Conservation (phyloP, 2,797 vertebrate genomes). For the Aplochiton taeniatus region DNA sequence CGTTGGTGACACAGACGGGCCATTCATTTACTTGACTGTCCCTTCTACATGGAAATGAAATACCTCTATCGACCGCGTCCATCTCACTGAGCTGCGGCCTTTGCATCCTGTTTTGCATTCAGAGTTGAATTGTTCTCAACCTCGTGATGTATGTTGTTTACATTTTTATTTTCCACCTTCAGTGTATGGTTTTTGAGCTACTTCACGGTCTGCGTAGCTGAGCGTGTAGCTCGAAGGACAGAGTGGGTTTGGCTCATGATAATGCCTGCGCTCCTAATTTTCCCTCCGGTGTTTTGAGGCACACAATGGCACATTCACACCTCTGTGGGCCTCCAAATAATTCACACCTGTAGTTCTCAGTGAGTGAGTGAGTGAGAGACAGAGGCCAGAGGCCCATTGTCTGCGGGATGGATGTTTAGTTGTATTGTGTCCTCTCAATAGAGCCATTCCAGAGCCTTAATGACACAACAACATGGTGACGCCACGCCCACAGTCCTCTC, state of each 20-base stretch:
- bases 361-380: constrained; percentile 22
- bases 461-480: constrained; percentile 32
- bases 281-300: constrained; percentile 18
- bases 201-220: not conserved
- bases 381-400: constrained; percentile 29
- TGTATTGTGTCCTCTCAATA: constrained; percentile 37
- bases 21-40: constrained; percentile 52
- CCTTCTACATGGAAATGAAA: constrained; percentile 56
- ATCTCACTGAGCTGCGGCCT: constrained; percentile 56
- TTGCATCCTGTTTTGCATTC: constrained; percentile 81
- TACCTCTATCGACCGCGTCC: constrained; percentile 48
- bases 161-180: not conserved
- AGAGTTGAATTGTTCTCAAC: constrained; percentile 32
- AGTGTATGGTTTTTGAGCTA: not conserved
- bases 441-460: constrained; percentile 44
- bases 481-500: constrained; percentile 20
- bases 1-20: constrained; percentile 40
- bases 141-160: constrained; percentile 6
- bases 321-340: constrained; percentile 19
- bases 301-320: constrained; percentile 16
- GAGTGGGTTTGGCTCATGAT: not conserved
- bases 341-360: constrained; percentile 28
- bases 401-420: constrained; percentile 32
- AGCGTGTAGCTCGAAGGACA: not conserved
- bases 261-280: constrained; percentile 26